phyloP scores from a whole-genome alignment of 2,888 invertebrate genomes.

The Amphipoea oculea region DNA sequence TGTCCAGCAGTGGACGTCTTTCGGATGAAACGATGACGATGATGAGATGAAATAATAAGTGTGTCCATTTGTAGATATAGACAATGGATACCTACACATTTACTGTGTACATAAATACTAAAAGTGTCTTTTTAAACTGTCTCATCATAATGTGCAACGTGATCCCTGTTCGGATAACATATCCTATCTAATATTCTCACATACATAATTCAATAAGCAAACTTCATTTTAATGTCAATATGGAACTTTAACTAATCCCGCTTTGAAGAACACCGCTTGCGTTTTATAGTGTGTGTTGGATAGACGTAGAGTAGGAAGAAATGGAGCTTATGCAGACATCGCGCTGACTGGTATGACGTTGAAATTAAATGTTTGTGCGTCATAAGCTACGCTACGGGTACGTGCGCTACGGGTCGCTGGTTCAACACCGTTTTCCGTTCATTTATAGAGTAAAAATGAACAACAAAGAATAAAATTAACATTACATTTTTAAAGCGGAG shows the following conservation, averaged over 20 bases:
- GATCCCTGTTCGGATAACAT: neutral
- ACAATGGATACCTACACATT: neutral
- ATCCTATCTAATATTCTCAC: neutral
- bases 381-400: no score
- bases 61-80: neutral
- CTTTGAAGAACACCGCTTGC: constrained; percentile 67
- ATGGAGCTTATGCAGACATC: neutral
- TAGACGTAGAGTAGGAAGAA: constrained; percentile 4
- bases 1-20: no score
- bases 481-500: no score
- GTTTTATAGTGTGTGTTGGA: constrained; percentile 68
- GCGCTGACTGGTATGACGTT: neutral
- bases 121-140: neutral
- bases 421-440: neutral
- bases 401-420: no score
- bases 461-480: neutral
- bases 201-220: constrained; percentile 36
- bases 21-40: no score
- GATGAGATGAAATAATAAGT: no score
- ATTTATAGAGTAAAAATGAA: neutral
- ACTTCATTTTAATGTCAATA: constrained; percentile 51
- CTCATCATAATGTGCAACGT: neutral
- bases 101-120: no score
- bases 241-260: constrained; percentile 53
- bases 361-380: no score